phyloP scores from a whole-genome alignment of 2,888 invertebrate species.

The Tenodera sinensis region DNA sequence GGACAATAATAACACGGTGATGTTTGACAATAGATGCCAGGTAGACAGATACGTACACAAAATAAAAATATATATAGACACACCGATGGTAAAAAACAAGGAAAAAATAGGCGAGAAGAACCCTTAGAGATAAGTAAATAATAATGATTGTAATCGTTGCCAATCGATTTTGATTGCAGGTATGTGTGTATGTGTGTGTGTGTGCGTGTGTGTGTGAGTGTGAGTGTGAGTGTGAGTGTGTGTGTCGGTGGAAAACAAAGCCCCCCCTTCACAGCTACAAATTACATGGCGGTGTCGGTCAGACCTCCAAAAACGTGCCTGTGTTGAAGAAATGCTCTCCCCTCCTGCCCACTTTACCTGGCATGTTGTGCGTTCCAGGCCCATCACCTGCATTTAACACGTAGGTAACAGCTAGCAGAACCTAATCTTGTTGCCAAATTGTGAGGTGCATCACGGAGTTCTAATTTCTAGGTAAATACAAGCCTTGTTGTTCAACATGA shows the following conservation, averaged over 20 bases:
- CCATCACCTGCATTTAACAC: slow-evolving; percentile 15
- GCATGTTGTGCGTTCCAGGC: neutral
- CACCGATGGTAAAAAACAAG: neutral
- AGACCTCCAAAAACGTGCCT: neutral
- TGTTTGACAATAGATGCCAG: neutral
- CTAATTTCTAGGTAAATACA: too few relatives aligned
- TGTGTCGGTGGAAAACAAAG: neutral
- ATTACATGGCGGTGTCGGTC: slow-evolving; percentile 6
- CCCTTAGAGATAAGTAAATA: neutral
- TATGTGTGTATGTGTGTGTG: neutral
- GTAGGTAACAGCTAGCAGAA: neutral
- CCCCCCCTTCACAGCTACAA: slow-evolving; percentile 6
- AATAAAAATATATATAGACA: neutral
- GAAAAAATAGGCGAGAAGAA: neutral
- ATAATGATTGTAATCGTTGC: neutral
- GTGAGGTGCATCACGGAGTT: neutral
- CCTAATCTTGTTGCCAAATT: slow-evolving; percentile 5
- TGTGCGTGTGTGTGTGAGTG: neutral
- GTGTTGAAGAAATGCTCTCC: neutral
- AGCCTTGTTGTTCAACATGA: neutral
- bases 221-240: neutral
- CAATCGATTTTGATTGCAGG: slow-evolving; percentile 9
- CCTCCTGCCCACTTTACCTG: neutral
- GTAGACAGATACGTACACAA: neutral
- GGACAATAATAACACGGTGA: neutral